A percentile compares a stretch with the other conserved stretches of the same genome.
phyloP scores from a whole-genome alignment of 2,888 invertebrate species.

The Calliopum simillimum region DNA sequence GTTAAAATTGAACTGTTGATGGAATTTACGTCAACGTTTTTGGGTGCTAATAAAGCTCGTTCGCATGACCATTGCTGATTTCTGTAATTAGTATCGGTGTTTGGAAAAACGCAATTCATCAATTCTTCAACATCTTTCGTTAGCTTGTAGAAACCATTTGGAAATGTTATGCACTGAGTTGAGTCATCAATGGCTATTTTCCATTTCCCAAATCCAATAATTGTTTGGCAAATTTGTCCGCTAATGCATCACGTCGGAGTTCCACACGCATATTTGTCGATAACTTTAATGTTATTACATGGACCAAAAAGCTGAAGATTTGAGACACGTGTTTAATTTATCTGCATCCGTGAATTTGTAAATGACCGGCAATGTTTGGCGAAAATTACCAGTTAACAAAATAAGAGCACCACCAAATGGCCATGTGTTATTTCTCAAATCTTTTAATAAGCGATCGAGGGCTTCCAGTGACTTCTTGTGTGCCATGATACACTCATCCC shows the following conservation, averaged over 20 bases:
- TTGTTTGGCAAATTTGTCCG: constrained; percentile 21
- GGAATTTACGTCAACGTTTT: constrained; percentile 41
- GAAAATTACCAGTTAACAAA: too few relatives aligned
- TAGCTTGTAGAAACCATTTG: constrained; percentile 42
- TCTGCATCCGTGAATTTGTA: constrained; percentile 46
- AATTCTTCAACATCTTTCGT: constrained; percentile 45
- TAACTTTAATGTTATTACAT: constrained; percentile 17
- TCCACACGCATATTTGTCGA: constrained; percentile 41
- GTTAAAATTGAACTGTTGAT: constrained; percentile 36
- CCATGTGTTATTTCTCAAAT: too few relatives aligned
- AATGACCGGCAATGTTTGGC: constrained; percentile 28
- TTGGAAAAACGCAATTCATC: constrained; percentile 52
- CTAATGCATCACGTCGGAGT: constrained; percentile 41
- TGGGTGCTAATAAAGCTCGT: constrained; percentile 38
- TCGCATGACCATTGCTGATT: constrained; percentile 36
- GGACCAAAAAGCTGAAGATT: constrained; percentile 42
- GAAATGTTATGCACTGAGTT: not conserved
- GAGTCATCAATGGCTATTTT: too few relatives aligned
- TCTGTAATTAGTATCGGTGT: constrained; percentile 36
- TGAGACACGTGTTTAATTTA: constrained; percentile 50
- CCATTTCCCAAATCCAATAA: constrained; percentile 24
- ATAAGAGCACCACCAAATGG: not conserved
- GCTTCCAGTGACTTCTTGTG: too few relatives aligned
- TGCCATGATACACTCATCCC: too few relatives aligned
- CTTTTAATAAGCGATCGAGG: too few relatives aligned